phyloP scores from a whole-genome alignment of 2,797 vertebrate species.

The Sarcophilus harrisii region DNA sequence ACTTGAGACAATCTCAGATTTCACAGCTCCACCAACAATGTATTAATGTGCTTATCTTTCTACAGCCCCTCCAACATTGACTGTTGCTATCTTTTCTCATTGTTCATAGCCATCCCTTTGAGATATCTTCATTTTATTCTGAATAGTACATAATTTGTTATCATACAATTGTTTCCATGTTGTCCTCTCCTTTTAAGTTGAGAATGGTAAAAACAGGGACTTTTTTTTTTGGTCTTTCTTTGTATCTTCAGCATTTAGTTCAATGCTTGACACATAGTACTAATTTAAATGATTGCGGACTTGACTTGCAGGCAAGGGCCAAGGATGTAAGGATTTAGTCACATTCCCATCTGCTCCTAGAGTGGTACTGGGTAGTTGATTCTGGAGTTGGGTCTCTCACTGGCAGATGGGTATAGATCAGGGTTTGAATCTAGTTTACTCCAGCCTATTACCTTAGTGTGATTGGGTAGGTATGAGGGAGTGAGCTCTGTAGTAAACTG shows the following conservation, averaged over 20 bases:
- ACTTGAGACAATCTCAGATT: background rate
- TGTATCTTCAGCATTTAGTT: background rate
- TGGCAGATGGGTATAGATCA: too few species aligned
- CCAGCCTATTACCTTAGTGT: too few species aligned
- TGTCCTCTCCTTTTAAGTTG: background rate
- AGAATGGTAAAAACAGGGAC: background rate
- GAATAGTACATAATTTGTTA: background rate
- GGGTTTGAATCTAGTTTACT: too few species aligned
- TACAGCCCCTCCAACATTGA: background rate
- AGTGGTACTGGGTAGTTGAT: too few species aligned
- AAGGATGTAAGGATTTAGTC: too few species aligned
- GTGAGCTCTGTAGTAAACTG: too few species aligned
- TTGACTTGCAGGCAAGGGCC: too few species aligned
- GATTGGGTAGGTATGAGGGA: too few species aligned
- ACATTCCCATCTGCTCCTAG: too few species aligned
- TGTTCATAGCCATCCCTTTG: background rate
- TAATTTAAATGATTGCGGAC: too few species aligned
- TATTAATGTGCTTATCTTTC: background rate
- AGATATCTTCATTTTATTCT: background rate
- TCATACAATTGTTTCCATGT: background rate
- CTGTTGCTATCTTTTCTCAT: background rate
- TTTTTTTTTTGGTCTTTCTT: background rate
- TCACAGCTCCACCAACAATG: background rate
- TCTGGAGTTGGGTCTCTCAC: too few species aligned
- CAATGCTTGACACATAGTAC: background rate